A percentile compares a stretch with the other conserved stretches of the same genome.
Evolutionary conservation across 2,888 invertebrate species (phyloP).

Genomic region (Aspidapion aeneum): DNA sequence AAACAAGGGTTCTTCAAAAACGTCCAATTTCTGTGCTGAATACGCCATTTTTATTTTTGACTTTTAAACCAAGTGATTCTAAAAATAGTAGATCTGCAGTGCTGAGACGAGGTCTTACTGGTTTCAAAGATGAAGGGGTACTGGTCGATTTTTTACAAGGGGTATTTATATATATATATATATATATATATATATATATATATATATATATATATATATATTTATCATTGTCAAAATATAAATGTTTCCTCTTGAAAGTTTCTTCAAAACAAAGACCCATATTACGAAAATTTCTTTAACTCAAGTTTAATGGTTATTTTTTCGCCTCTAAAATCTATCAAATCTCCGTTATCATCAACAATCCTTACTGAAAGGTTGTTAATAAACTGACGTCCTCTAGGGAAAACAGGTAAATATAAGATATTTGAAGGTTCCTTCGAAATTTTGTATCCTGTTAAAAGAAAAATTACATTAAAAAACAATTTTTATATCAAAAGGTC

Average conservation of each 20-base stretch:
- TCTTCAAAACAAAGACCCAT: conserved; percentile 8
- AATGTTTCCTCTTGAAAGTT: neutral
- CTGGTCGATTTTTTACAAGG: neutral
- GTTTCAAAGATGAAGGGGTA: neutral
- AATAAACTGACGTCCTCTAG: conserved; percentile 12
- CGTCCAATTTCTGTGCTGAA: conserved; percentile 7
- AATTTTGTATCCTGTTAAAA: conserved; percentile 18
- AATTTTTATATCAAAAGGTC: too few relatives aligned
- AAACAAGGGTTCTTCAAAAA: conserved; percentile 1
- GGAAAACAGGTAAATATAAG: conserved; percentile 11
- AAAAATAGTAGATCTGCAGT: neutral
- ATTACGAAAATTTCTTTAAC: conserved; percentile 11
- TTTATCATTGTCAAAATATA: neutral
- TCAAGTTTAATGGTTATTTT: conserved; percentile 16
- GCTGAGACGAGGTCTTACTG: neutral
- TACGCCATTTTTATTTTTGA: neutral
- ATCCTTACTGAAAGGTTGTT: conserved; percentile 13
- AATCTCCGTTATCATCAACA: conserved; percentile 12
- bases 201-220: neutral
- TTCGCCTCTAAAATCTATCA: conserved; percentile 13
- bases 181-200: too few relatives aligned
- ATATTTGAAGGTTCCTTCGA: conserved; percentile 14
- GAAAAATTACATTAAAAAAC: too few relatives aligned
- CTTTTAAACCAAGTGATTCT: conserved; percentile 5
- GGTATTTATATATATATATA: too few relatives aligned